A percentile compares a stretch with the other conserved stretches of the same genome.
Evolutionary conservation across 2,888 invertebrate species (phyloP).

Genomic region (Tethea ocularis): DNA sequence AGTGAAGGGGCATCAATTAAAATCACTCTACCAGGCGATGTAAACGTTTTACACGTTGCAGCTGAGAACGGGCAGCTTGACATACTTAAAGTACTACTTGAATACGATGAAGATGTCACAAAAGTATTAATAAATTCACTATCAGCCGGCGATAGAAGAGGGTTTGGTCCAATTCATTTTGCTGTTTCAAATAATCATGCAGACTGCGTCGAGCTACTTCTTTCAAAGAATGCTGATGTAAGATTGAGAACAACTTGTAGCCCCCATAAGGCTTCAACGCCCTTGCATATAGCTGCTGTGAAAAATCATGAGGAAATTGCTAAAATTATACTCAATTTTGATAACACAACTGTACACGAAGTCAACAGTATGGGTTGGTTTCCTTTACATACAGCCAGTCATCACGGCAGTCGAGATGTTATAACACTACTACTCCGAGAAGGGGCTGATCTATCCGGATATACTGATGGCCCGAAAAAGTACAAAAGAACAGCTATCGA

Average conservation of each 20-base stretch:
- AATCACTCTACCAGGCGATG: slow-evolving; percentile 66
- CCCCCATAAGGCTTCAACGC: slow-evolving; percentile 70
- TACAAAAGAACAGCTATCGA: slow-evolving; percentile 75
- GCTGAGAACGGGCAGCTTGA: slow-evolving; percentile 80
- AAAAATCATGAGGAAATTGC: slow-evolving; percentile 69
- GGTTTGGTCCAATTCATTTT: slow-evolving; percentile 79
- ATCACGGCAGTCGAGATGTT: slow-evolving; percentile 84
- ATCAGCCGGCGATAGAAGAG: slow-evolving; percentile 65
- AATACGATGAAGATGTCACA: slow-evolving; percentile 64
- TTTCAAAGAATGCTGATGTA: slow-evolving; percentile 73
- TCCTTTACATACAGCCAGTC: slow-evolving; percentile 76
- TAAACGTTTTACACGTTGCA: slow-evolving; percentile 85
- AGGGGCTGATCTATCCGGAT: slow-evolving; percentile 74
- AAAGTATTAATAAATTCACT: slow-evolving; percentile 55
- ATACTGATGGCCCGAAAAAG: slow-evolving; percentile 69
- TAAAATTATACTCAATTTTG: slow-evolving; percentile 60
- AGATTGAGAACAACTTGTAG: slow-evolving; percentile 67
- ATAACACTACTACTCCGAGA: slow-evolving; percentile 68
- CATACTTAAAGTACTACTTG: slow-evolving; percentile 80
- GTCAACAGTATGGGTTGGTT: slow-evolving; percentile 63
- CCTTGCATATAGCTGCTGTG: slow-evolving; percentile 74
- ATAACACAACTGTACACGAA: slow-evolving; percentile 71
- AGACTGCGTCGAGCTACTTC: slow-evolving; percentile 71
- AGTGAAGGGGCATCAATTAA: slow-evolving; percentile 74
- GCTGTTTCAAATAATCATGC: slow-evolving; percentile 81